Evolutionary conservation across 1,140 invertebrate species (phyloP).

Genomic region (Octopus bimaculoides): DNA sequence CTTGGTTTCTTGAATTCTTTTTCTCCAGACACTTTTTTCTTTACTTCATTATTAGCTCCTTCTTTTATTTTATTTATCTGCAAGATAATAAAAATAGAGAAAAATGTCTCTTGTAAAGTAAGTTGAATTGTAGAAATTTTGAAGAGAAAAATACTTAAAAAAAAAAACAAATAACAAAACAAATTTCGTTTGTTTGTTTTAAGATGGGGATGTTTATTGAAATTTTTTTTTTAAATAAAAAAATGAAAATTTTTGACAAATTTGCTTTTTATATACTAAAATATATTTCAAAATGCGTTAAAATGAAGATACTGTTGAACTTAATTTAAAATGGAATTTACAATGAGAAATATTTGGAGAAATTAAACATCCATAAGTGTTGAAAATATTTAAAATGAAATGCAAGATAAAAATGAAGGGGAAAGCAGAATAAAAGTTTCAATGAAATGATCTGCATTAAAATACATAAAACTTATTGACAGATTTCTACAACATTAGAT

Average conservation of each 20-base stretch:
- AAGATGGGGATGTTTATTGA: no score
- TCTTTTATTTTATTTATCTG: slow-evolving; percentile 47
- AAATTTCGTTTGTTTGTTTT: no score
- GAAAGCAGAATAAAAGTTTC: no score
- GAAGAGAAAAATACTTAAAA: not conserved
- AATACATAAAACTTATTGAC: no score
- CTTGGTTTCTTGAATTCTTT: slow-evolving; percentile 53
- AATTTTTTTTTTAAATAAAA: no score
- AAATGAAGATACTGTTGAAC: not conserved
- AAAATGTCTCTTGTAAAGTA: not conserved
- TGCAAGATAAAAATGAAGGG: no score
- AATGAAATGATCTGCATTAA: no score
- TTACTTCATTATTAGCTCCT: slow-evolving; percentile 37
- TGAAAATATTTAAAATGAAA: not conserved
- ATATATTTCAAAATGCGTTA: no score
- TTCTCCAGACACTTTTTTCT: slow-evolving; percentile 47
- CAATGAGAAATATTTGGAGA: not conserved
- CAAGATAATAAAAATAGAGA: not conserved
- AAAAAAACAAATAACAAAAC: not conserved
- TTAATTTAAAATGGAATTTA: not conserved
- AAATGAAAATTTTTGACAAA: no score
- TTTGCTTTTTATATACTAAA: no score
- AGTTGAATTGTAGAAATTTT: not conserved
- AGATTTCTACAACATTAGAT: no score
- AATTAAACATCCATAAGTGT: no score